phyloP scores from a whole-genome alignment of 2,888 invertebrate genomes.

The Nomada ruficornis region DNA sequence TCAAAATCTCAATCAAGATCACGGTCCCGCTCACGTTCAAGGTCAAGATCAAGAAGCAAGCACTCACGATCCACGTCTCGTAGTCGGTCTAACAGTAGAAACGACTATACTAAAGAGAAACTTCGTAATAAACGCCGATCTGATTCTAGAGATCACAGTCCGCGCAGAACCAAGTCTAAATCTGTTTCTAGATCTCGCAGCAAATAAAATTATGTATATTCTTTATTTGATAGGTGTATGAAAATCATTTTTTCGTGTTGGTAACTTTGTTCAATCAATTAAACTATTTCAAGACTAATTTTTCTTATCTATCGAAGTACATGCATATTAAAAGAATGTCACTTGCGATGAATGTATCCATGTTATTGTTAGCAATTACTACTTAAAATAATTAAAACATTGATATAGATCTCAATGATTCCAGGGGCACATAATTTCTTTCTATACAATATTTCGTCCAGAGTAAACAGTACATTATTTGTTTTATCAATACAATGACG shows the following conservation, averaged over 20 bases:
- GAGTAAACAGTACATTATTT: not conserved
- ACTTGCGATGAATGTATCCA: slow-evolving; percentile 14
- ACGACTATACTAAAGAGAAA: slow-evolving; percentile 73
- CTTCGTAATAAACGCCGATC: slow-evolving; percentile 79
- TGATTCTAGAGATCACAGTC: slow-evolving; percentile 79
- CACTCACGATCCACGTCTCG: slow-evolving; percentile 87
- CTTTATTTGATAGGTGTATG: slow-evolving; percentile 36
- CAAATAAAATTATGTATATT: slow-evolving; percentile 74
- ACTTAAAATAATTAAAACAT: slow-evolving; percentile 10
- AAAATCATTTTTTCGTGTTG: slow-evolving; percentile 12
- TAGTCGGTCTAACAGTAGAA: slow-evolving; percentile 86
- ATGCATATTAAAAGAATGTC: slow-evolving; percentile 18
- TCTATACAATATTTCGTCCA: slow-evolving; percentile 9
- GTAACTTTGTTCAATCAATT: slow-evolving; percentile 18
- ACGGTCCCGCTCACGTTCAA: slow-evolving; percentile 84
- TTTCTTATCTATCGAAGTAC: slow-evolving; percentile 1
- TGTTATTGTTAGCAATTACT: slow-evolving; percentile 27
- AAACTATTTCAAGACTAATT: slow-evolving; percentile 16
- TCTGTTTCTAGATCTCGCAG: slow-evolving; percentile 80
- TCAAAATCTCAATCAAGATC: slow-evolving; percentile 79
- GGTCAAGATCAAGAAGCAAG: slow-evolving; percentile 84
- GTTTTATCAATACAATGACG: not conserved
- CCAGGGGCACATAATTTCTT: not conserved
- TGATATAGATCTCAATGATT: slow-evolving; percentile 15
- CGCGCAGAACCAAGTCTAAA: slow-evolving; percentile 80